Evolutionary conservation across 2,888 invertebrate genomes (phyloP), one percentile per base, ranked within the genome.

Genomic region (Bombylius major): DNA sequence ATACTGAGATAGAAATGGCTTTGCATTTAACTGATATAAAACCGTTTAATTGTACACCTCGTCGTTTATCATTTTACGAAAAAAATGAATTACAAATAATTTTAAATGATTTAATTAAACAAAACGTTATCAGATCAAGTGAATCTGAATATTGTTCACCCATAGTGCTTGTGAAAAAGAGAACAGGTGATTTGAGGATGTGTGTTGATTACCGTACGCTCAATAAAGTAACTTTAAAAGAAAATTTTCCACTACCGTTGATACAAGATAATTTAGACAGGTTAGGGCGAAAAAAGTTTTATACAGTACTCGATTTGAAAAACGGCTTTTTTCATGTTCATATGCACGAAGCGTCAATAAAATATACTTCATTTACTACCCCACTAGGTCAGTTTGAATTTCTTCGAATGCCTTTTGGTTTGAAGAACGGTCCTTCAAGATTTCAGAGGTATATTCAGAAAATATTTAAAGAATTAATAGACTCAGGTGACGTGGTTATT

Each of bases 361-460:
- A 61, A 50, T 63, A 53, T 47, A 62, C 61, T 4, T 54, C 60
- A 4, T 64, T 62, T 55, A 60, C 62, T 9, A 63, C 63, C 6
- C 59, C 61, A 12, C 39, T 60, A 51, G 61, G 61, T 11, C 62
- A 62, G 49, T 60, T 46, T 34, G 62, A 59, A 34, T 62, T 54
- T 42, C 46, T 56, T 5, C 55, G 48, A 52, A 59, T 62, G 62
- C 63, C 62, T 13, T 63, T 61, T 45, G 61, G 58, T 5, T 46
- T 61, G 6, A 57, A 55, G 32, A 62, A 62, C 45, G 58, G 59
- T 44, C 59, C 63, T 4, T 61, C 62, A 36, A 52, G 61, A 11
- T 64, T 63, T 56, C 62, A 65, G 51, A 60, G 60, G 52, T 51
- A 59, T 51, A 59, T 65, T 47, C 57, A 59, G 46, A 51, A 58